phyloP scores from a whole-genome alignment of 2,888 invertebrate genomes.

The Sphaerophoria taeniata region DNA sequence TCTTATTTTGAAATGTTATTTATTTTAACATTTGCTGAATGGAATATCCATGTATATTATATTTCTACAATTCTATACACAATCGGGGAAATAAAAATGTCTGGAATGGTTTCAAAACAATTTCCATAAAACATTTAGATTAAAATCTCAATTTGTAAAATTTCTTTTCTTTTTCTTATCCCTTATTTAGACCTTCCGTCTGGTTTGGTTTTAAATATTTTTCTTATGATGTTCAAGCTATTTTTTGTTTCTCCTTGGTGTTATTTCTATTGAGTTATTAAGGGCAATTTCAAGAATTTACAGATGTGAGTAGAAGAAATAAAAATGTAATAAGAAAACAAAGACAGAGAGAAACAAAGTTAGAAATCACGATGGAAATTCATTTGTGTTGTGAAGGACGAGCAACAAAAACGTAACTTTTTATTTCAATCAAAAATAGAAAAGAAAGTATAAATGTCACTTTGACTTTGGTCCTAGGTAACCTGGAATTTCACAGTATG shows the following conservation, averaged over 20 bases:
- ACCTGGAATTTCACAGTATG: too few relatives aligned
- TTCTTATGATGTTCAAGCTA: neutral
- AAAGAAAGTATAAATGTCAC: too few relatives aligned
- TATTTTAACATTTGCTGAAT: constrained; percentile 9
- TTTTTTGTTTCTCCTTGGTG: constrained; percentile 12
- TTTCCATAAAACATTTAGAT: constrained; percentile 69
- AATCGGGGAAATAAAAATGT: constrained; percentile 2
- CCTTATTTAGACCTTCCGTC: too few relatives aligned
- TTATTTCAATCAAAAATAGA: too few relatives aligned
- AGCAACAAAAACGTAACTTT: too few relatives aligned
- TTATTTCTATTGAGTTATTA: constrained; percentile 34
- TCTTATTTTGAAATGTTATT: constrained; percentile 39
- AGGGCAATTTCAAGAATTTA: constrained; percentile 11
- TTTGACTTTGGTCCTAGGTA: too few relatives aligned
- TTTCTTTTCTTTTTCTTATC: constrained; percentile 35
- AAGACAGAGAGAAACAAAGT: too few relatives aligned
- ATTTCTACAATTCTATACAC: neutral
- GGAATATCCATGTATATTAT: constrained; percentile 14
- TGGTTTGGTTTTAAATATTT: neutral
- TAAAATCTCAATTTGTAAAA: constrained; percentile 64
- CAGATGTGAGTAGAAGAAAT: constrained; percentile 6
- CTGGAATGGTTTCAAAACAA: constrained; percentile 67
- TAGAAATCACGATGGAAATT: too few relatives aligned
- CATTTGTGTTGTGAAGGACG: too few relatives aligned
- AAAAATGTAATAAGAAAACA: too few relatives aligned